Evolutionary conservation across 2,797 vertebrate genomes (phyloP).

Genomic region (Brachyrhaphis roseni): DNA sequence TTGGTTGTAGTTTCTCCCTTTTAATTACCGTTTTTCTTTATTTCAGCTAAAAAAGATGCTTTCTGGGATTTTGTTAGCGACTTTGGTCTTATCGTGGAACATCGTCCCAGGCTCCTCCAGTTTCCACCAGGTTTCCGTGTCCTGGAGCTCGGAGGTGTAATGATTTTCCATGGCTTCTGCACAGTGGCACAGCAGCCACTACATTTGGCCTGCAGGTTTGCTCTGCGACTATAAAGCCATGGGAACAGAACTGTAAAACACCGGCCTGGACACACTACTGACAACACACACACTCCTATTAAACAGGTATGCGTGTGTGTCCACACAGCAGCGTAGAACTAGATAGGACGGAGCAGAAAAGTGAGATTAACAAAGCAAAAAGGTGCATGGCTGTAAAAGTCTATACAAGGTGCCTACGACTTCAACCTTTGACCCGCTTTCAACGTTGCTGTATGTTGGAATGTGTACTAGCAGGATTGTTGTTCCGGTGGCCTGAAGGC

Average conservation of each 20-base stretch:
- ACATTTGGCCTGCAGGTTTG: constrained; percentile 49
- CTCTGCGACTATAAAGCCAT: constrained; percentile 59
- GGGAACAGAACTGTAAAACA: constrained; percentile 76
- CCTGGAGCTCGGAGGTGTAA: constrained; percentile 24
- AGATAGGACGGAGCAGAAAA: constrained; percentile 38
- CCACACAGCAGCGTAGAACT: constrained; percentile 25
- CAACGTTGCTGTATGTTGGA: constrained; percentile 70
- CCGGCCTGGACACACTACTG: constrained; percentile 66
- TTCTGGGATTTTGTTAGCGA: no score
- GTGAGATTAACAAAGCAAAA: constrained; percentile 44
- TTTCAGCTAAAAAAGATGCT: neutral
- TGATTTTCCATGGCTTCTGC: constrained; percentile 53
- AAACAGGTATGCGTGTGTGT: constrained; percentile 56
- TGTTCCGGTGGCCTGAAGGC: constrained; percentile 69
- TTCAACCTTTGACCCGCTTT: constrained; percentile 67
- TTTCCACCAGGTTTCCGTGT: constrained; percentile 10
- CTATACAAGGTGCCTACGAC: constrained; percentile 73
- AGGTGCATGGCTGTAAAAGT: constrained; percentile 62
- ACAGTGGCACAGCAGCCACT: constrained; percentile 36
- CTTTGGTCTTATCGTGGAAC: neutral
- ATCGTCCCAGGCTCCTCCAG: neutral
- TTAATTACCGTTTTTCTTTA: no score
- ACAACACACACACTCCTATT: constrained; percentile 61
- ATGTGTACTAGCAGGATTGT: constrained; percentile 73
- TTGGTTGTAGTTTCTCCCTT: no score